phyloP scores from a whole-genome alignment of 2,113 vertebrate genomes.

The Pseudolaguvia tuberculata region DNA sequence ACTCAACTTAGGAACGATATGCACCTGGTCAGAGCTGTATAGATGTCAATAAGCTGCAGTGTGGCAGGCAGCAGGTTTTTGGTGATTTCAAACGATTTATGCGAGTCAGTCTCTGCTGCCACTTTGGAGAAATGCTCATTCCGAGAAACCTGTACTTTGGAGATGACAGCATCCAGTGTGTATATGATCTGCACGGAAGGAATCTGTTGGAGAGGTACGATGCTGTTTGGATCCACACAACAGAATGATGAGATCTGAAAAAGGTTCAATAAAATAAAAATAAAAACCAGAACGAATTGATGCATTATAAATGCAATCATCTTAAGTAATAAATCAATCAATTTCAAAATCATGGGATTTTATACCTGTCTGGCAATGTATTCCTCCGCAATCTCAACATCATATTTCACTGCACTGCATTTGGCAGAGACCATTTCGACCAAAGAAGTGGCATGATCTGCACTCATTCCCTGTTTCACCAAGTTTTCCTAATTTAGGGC shows the following conservation, averaged over 20 bases:
- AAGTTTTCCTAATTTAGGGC: conserved; percentile 78
- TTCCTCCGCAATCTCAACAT: conserved; percentile 94
- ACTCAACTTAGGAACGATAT: background rate
- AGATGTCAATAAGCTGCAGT: conserved; percentile 87
- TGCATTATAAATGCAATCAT: background rate
- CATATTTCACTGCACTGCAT: conserved; percentile 89
- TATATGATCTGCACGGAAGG: conserved; percentile 95
- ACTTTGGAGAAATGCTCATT: conserved; percentile 95
- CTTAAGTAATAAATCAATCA: background rate
- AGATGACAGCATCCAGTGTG: conserved; percentile 90
- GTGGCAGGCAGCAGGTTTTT: conserved; percentile 94
- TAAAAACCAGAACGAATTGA: background rate
- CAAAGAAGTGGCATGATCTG: conserved; percentile 83
- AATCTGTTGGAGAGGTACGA: conserved; percentile 84
- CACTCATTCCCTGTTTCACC: conserved; percentile 88
- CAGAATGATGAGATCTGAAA: conserved; percentile 91
- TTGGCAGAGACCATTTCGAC: conserved; percentile 78
- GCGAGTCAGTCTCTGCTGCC: conserved; percentile 82
- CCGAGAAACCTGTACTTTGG: conserved; percentile 94
- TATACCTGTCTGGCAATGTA: conserved; percentile 93
- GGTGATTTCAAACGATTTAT: conserved; percentile 88
- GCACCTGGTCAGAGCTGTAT: conserved; percentile 87
- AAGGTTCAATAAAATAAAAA: background rate
- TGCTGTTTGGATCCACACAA: conserved; percentile 78
- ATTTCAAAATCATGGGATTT: background rate